Evolutionary conservation across 2,888 invertebrate genomes (phyloP).

Genomic region (Ormyrus thymus): DNA sequence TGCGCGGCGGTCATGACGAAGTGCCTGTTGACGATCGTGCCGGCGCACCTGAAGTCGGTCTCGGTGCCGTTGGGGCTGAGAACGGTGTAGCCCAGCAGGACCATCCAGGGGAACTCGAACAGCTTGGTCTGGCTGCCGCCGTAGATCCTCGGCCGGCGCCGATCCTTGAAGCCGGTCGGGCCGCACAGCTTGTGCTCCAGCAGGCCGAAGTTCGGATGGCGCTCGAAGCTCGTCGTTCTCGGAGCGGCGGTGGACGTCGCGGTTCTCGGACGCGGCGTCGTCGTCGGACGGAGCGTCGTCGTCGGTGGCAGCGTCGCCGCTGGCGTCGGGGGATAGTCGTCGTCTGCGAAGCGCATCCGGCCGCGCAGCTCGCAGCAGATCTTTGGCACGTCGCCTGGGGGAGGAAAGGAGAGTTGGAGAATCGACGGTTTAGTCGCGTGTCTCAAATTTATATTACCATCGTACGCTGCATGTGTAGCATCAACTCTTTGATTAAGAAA

Average conservation of each 20-base stretch:
- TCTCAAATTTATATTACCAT: neutral
- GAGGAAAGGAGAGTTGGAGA: neutral
- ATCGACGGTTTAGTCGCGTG: neutral
- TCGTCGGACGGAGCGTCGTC: neutral
- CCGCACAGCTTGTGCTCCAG: conserved; percentile 77
- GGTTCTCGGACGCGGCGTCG: neutral
- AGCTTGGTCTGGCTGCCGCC: conserved; percentile 63
- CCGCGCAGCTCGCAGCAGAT: conserved; percentile 71
- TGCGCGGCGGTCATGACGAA: conserved; percentile 66
- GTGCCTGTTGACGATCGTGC: conserved; percentile 59
- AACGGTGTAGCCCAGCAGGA: conserved; percentile 60
- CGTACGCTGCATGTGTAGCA: no score
- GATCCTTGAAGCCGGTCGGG: conserved; percentile 60
- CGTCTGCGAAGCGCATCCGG: neutral
- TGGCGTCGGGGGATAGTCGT: neutral
- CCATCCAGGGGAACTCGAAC: conserved; percentile 68
- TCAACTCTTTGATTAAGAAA: no score
- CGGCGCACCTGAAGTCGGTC: conserved; percentile 61
- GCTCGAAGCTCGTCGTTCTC: neutral
- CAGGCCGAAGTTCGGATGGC: conserved; percentile 71
- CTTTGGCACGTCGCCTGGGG: conserved; percentile 65
- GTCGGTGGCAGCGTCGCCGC: neutral
- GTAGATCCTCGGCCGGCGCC: conserved; percentile 62
- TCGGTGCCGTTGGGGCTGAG: neutral
- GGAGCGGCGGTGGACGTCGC: neutral